These are phyloP conservation scores for Polylopha cassiicola DNA, from an alignment of 2,888 invertebrate genomes.

Conservation along the genomic window DNA sequence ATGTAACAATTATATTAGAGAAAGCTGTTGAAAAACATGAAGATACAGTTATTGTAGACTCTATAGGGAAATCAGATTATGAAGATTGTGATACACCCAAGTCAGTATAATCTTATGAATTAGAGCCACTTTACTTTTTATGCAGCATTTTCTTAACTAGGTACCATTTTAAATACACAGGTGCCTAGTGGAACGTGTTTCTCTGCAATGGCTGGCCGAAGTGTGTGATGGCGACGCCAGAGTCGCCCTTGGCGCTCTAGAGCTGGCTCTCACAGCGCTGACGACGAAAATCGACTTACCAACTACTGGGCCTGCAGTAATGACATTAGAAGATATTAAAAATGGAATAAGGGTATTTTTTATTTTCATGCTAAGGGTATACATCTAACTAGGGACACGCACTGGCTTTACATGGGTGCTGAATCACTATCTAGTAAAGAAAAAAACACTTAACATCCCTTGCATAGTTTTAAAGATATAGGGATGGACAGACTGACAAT, in stretches of 20 bases:
- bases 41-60: slow-evolving; percentile 44
- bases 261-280: slow-evolving; percentile 80
- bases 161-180: slow-evolving; percentile 31
- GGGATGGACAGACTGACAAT: too few species aligned
- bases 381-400: background rate
- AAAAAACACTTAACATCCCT: too few species aligned
- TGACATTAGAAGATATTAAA: slow-evolving; percentile 82
- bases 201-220: slow-evolving; percentile 83
- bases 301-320: slow-evolving; percentile 51
- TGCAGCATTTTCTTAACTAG: background rate
- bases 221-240: slow-evolving; percentile 90
- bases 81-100: slow-evolving; percentile 32
- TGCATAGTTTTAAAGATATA: too few species aligned
- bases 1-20: slow-evolving; percentile 79
- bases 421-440: too few species aligned
- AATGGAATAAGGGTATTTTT: slow-evolving; percentile 81
- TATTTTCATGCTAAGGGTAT: background rate
- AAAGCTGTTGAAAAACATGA: slow-evolving; percentile 67
- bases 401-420: too few species aligned
- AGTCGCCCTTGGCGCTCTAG: slow-evolving; percentile 85
- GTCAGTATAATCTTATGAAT: slow-evolving; percentile 31
- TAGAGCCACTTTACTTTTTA: background rate
- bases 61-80: slow-evolving; percentile 29
- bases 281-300: slow-evolving; percentile 39
- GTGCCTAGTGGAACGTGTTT: slow-evolving; percentile 72